These are phyloP conservation scores for Cotesia glomerata DNA, from an alignment of 1,140 invertebrate species.

Conservation along the genomic window DNA sequence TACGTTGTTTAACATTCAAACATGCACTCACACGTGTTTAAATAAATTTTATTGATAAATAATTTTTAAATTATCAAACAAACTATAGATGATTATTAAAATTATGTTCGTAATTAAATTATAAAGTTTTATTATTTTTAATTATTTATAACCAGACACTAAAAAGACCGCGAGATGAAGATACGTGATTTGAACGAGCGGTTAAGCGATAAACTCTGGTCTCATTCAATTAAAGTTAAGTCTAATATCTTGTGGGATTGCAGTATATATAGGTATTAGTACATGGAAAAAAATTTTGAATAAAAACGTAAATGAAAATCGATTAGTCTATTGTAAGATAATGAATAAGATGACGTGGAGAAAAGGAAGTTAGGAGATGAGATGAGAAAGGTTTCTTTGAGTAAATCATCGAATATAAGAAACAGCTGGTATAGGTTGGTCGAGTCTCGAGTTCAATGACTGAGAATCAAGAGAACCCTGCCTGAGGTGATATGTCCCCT, in stretches of 20 bases:
- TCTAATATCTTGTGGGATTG: background rate
- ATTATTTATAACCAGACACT: background rate
- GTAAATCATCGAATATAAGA: slow-evolving; percentile 45
- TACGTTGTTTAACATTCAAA: too few relatives aligned
- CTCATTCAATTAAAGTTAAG: background rate
- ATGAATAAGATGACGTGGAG: slow-evolving; percentile 6
- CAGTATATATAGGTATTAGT: background rate
- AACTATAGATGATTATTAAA: too few relatives aligned
- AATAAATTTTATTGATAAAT: too few relatives aligned
- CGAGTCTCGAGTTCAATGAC: slow-evolving; percentile 60
- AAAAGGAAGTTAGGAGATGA: slow-evolving; percentile 6
- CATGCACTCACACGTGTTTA: too few relatives aligned
- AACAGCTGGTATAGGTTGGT: slow-evolving; percentile 60
- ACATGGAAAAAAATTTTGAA: background rate
- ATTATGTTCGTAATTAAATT: background rate
- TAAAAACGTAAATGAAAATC: background rate
- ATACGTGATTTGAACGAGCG: slow-evolving; percentile 30
- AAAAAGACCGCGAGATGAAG: background rate
- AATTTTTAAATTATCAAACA: too few relatives aligned
- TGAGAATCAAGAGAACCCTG: slow-evolving; percentile 44
- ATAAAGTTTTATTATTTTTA: background rate
- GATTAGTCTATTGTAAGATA: background rate
- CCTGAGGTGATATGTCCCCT: slow-evolving; percentile 19
- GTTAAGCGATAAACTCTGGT: slow-evolving; percentile 21
- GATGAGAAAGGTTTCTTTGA: slow-evolving; percentile 23